These are phyloP conservation scores for Bradysia coprophila DNA, from an alignment of 1,140 invertebrate genomes.

Conservation along the genomic window DNA sequence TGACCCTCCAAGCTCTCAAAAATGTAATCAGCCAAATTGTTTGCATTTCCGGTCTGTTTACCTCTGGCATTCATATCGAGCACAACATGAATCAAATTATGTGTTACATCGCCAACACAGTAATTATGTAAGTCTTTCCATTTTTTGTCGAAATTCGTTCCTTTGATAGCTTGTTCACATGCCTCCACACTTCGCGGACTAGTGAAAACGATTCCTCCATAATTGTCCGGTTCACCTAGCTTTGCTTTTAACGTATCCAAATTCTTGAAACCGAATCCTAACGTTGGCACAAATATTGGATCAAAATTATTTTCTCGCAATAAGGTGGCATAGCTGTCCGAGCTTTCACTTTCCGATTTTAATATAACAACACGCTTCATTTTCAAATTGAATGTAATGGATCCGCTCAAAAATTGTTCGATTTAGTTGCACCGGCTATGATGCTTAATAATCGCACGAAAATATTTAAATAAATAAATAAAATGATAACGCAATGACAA, in stretches of 20 bases:
- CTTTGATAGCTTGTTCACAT: constrained; percentile 22
- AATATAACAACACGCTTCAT: constrained; percentile 31
- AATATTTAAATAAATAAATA: too few relatives aligned
- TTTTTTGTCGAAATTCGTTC: constrained; percentile 21
- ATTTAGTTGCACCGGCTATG: too few relatives aligned
- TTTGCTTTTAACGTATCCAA: constrained; percentile 20
- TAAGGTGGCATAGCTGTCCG: constrained; percentile 28
- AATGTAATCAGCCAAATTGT: constrained; percentile 27
- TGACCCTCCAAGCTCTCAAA: constrained; percentile 24
- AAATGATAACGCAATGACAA: too few relatives aligned
- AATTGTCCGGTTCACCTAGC: constrained; percentile 21
- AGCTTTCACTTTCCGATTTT: constrained; percentile 31
- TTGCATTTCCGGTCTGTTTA: constrained; percentile 27
- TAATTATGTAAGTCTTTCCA: constrained; percentile 30
- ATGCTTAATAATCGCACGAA: too few relatives aligned
- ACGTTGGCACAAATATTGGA: constrained; percentile 28
- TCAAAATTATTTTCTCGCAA: constrained; percentile 25
- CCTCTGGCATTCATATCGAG: constrained; percentile 28
- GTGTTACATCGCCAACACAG: constrained; percentile 29
- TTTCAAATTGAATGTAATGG: too few relatives aligned
- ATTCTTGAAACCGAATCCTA: constrained; percentile 28
- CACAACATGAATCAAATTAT: constrained; percentile 22
- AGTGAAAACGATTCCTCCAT: constrained; percentile 31
- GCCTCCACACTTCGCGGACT: constrained; percentile 31
- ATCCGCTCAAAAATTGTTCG: too few relatives aligned